Evolutionary conservation across 1,140 invertebrate genomes (phyloP), one percentile per base, ranked within the genome.

Genomic region (Probaryconus sp.): DNA sequence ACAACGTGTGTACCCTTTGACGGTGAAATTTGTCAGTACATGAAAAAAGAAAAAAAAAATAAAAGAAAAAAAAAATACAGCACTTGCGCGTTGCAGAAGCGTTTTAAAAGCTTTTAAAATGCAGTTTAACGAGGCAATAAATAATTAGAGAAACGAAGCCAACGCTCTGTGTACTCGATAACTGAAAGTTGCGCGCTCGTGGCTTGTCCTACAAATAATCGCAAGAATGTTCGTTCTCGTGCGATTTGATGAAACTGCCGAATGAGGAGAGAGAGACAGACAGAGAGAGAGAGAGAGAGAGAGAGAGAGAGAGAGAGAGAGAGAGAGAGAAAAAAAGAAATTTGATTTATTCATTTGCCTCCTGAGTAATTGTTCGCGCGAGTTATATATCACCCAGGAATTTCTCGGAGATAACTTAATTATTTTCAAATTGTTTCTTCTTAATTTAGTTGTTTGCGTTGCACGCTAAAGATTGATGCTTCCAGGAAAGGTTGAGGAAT

Each of bases 91-190:
- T 30, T 38, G 67, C 67, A 76, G 73, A 71, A 76, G 73, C 67
- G 65, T 70, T 53, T 70, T 70, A 70, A 76, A 47, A 70, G 67
- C 67, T 56, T 64, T 68, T 71, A 63, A 76, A 70, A 61, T 64
- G 56, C 68, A 56, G 43, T 68, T 71, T 71, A 76, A 76, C 74
- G 58, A 71, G 61, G 55, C 61, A 76, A 76, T 71, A 71, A 71
- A 71, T 71, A 76, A 67, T 76, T 75, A 65, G 53, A 65, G 64
- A 75, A 69, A 69, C 58, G 71, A 56, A 69, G 61, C 64, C 64
- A 63, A 50, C 10, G 40, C 40, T 10, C n/a, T 51, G 43, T 48
- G 42, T 50, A 21, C 31, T 43, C 58, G 53, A 73, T 73, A 73
- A 67, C 58, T 65, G 70, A 65, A 67, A 71, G 68, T 60, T 72